These are phyloP conservation scores for Cyanoderma ruficeps DNA, from an alignment of 2,113 vertebrate species.

Conservation along the genomic window DNA sequence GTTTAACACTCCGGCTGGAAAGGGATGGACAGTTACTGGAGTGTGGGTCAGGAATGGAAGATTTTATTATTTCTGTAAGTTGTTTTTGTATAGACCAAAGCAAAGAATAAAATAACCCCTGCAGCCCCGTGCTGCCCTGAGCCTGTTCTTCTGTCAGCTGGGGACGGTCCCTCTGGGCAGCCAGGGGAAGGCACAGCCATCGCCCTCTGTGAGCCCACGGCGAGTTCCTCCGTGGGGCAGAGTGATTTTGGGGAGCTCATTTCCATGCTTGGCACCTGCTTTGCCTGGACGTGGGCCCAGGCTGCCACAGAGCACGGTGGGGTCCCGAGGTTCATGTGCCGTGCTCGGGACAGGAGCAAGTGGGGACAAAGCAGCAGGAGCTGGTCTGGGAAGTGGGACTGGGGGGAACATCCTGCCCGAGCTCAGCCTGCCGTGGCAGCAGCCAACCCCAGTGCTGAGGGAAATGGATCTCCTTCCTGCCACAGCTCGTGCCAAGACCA, in stretches of 20 bases:
- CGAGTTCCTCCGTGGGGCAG: rapidly evolving
- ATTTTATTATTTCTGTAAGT: constrained; percentile 78
- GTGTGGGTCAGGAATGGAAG: constrained; percentile 58
- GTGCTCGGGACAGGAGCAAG: rapidly evolving
- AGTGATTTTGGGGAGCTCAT: neutral
- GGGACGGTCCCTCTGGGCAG: neutral
- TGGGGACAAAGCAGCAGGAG: neutral
- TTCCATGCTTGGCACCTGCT: neutral
- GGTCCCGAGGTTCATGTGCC: rapidly evolving
- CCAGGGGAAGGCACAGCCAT: neutral
- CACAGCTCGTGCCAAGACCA: rapidly evolving
- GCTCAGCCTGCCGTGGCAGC: neutral
- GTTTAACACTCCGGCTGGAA: neutral
- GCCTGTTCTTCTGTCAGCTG: neutral
- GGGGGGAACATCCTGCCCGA: neutral
- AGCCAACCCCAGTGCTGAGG: neutral
- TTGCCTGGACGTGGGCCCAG: neutral
- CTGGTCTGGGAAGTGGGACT: neutral
- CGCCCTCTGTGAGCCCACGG: rapidly evolving
- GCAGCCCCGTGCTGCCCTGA: constrained; percentile 11
- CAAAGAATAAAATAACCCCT: constrained; percentile 77
- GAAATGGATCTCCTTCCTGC: constrained; percentile 14
- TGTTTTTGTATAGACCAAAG: constrained; percentile 85
- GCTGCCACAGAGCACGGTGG: neutral
- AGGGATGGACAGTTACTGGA: constrained; percentile 49